Conservation (phyloP, 2,888 invertebrate genomes). For the Spisula solida region DNA sequence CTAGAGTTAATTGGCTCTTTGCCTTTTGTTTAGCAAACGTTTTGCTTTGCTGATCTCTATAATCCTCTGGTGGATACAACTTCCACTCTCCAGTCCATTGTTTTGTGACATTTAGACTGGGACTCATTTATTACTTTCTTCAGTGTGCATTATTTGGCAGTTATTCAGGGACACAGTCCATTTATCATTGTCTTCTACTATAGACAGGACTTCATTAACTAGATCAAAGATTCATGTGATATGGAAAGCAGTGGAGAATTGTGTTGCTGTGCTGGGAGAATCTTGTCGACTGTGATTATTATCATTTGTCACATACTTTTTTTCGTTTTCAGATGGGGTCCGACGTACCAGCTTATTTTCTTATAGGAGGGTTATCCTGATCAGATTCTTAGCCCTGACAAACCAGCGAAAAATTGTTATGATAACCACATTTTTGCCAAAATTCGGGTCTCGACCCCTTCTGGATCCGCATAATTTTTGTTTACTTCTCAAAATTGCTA, state of each 20-base stretch:
- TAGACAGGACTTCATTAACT: slow-evolving; percentile 11
- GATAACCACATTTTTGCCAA: too few species aligned
- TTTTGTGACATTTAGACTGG: slow-evolving; percentile 53
- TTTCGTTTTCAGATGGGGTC: too few species aligned
- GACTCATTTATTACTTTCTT: slow-evolving; percentile 41
- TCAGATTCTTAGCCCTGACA: too few species aligned
- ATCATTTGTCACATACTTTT: too few species aligned
- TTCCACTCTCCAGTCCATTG: slow-evolving; percentile 17
- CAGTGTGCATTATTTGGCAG: slow-evolving; percentile 38
- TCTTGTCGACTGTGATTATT: neutral
- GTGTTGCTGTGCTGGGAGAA: neutral
- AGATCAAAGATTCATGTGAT: neutral
- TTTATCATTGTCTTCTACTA: slow-evolving; percentile 37
- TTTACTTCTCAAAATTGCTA: too few species aligned
- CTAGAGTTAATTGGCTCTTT: slow-evolving; percentile 7
- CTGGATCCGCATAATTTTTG: too few species aligned
- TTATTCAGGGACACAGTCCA: slow-evolving; percentile 41
- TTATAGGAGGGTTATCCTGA: too few species aligned
- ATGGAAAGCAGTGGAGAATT: neutral
- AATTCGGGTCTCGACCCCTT: too few species aligned
- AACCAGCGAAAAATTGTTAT: too few species aligned
- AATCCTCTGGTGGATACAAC: neutral
- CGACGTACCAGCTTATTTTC: too few species aligned
- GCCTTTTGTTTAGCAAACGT: slow-evolving; percentile 17
- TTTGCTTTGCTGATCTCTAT: neutral